Evolutionary conservation across 2,888 invertebrate genomes (phyloP).

Genomic region (Listrodromus nycthemerus): DNA sequence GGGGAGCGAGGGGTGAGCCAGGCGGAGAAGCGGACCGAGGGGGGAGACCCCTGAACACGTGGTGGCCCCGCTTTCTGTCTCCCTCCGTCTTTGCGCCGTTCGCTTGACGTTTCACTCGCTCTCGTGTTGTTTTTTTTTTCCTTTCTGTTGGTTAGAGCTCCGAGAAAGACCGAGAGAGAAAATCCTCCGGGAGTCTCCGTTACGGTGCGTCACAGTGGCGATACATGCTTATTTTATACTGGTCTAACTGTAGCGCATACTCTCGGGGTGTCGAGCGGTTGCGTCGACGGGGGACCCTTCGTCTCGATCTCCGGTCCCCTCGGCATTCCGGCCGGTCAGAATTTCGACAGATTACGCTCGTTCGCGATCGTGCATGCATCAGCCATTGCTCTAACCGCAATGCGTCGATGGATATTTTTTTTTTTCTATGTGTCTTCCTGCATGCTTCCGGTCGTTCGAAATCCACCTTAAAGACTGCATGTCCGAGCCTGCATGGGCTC

Average conservation of each 20-base stretch:
- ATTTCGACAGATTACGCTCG: slow-evolving; percentile 45
- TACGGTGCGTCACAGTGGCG: slow-evolving; percentile 25
- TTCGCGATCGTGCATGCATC: not conserved
- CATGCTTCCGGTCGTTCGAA: too few species aligned
- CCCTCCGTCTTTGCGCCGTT: slow-evolving; percentile 19
- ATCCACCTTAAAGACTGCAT: too few species aligned
- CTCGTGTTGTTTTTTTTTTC: slow-evolving; percentile 20
- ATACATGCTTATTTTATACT: slow-evolving; percentile 17
- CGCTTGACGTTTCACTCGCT: not conserved
- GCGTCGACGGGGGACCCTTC: slow-evolving; percentile 24
- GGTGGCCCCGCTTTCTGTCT: slow-evolving; percentile 52
- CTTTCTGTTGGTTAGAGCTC: slow-evolving; percentile 14
- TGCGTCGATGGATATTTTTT: too few species aligned
- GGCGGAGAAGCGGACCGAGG: slow-evolving; percentile 54
- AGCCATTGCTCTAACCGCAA: not conserved
- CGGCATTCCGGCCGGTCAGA: slow-evolving; percentile 42
- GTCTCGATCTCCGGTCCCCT: slow-evolving; percentile 39
- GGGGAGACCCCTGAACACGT: slow-evolving; percentile 68
- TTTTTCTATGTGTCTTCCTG: too few species aligned
- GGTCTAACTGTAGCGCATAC: slow-evolving; percentile 14
- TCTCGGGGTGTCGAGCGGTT: slow-evolving; percentile 36
- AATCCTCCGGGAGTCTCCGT: slow-evolving; percentile 24
- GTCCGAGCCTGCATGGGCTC: too few species aligned
- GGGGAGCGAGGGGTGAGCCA: slow-evolving; percentile 59
- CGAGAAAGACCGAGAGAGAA: slow-evolving; percentile 30